Conservation (phyloP, 2,113 vertebrate genomes). For the Eurypyga helias region DNA sequence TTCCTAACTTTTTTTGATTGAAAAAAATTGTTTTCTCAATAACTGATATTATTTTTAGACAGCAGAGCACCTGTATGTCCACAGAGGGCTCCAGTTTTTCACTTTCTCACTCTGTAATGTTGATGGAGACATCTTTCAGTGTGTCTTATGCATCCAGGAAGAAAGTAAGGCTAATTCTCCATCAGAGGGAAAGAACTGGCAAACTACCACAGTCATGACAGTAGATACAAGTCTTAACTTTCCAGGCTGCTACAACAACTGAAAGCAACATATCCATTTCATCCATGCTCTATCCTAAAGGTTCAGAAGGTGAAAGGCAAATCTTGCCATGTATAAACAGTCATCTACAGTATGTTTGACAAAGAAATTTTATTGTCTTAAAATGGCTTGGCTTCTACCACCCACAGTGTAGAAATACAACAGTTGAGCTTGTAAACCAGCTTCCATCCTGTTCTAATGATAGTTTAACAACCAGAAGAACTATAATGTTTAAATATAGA, state of each 20-base stretch:
- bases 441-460: conserved; percentile 58
- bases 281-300: not conserved
- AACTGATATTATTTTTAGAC: not conserved
- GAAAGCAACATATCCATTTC: conserved; percentile 50
- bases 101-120: not conserved
- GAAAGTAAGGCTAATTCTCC: not conserved
- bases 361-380: conserved; percentile 68
- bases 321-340: conserved; percentile 60
- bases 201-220: not conserved
- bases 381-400: conserved; percentile 65
- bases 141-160: not conserved
- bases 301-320: conserved; percentile 65
- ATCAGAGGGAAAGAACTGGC: not conserved
- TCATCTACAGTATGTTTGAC: conserved; percentile 58
- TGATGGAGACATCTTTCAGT: not conserved
- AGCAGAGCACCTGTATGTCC: not conserved
- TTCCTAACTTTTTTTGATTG: not conserved
- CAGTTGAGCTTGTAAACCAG: conserved; percentile 52
- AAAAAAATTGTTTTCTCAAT: not conserved
- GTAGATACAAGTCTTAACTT: conserved; percentile 10
- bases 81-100: not conserved
- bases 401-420: conserved; percentile 51
- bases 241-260: conserved; percentile 36
- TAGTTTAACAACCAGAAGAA: conserved; percentile 65
- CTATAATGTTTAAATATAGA: conserved; percentile 64